A percentile compares a stretch with the other conserved stretches of the same genome.
Conservation (phyloP, 1,140 invertebrate genomes). For the Sitobion miscanthi region DNA sequence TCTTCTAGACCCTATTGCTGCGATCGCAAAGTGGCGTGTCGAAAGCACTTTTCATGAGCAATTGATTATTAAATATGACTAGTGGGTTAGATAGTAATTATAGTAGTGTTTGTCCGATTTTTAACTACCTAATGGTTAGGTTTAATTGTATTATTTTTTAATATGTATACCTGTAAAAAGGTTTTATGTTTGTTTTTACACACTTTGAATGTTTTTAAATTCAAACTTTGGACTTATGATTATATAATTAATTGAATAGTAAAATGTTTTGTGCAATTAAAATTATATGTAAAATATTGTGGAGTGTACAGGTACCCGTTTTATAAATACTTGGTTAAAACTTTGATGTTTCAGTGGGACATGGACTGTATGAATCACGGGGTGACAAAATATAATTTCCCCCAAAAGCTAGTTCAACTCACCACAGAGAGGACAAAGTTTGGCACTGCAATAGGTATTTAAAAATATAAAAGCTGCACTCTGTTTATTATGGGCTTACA, state of each 20-base stretch:
- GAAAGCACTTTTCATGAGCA: background rate
- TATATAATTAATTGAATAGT: background rate
- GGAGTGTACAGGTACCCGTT: background rate
- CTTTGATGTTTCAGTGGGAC: background rate
- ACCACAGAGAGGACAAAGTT: background rate
- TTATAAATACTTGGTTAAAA: background rate
- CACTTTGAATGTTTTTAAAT: background rate
- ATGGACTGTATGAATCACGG: background rate
- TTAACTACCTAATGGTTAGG: background rate
- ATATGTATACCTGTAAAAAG: background rate
- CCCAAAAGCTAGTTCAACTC: background rate
- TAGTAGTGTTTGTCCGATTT: background rate
- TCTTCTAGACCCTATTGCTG: background rate
- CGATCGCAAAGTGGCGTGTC: background rate
- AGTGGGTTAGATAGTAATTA: background rate
- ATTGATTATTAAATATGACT: background rate
- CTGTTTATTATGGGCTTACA: background rate
- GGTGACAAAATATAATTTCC: background rate
- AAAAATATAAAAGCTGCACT: background rate
- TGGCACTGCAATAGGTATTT: background rate
- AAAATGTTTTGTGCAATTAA: background rate
- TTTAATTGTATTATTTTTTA: background rate
- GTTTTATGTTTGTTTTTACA: background rate
- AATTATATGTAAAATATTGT: background rate
- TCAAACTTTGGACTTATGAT: background rate